Conservation (phyloP, 2,888 invertebrate species). For the Hydropsyche betteni region DNA sequence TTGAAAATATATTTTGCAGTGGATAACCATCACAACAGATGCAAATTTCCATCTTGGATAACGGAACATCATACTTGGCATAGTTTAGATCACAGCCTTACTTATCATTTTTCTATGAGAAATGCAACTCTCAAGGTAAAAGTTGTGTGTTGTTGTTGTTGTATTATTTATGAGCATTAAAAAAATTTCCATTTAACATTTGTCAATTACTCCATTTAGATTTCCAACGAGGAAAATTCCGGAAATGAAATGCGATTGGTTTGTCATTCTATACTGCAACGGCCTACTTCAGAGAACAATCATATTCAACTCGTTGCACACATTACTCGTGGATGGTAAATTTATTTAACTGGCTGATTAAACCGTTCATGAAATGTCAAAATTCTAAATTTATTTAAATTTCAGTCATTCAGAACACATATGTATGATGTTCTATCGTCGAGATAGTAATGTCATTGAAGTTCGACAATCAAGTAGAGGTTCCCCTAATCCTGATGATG, state of each 20-base stretch:
- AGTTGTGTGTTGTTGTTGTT: neutral
- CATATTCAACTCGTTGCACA: constrained; percentile 77
- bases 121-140: constrained; percentile 72
- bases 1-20: constrained; percentile 60
- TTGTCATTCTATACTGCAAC: constrained; percentile 70
- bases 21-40: constrained; percentile 77
- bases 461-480: constrained; percentile 71
- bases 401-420: constrained; percentile 81
- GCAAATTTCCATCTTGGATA: constrained; percentile 83
- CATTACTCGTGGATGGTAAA: constrained; percentile 79
- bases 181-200: no score
- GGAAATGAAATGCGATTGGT: constrained; percentile 69
- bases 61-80: constrained; percentile 83
- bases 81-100: constrained; percentile 76
- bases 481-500: constrained; percentile 71
- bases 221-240: constrained; percentile 61
- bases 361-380: neutral
- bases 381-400: constrained; percentile 52
- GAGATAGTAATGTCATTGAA: constrained; percentile 77
- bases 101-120: constrained; percentile 77
- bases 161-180: no score
- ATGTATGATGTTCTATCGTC: constrained; percentile 78
- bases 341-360: constrained; percentile 52
- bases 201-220: constrained; percentile 56
- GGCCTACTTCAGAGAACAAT: constrained; percentile 63